These are phyloP conservation scores for Ambastaia sidthimunki DNA, from an alignment of 2,797 vertebrate species.

Conservation along the genomic window DNA sequence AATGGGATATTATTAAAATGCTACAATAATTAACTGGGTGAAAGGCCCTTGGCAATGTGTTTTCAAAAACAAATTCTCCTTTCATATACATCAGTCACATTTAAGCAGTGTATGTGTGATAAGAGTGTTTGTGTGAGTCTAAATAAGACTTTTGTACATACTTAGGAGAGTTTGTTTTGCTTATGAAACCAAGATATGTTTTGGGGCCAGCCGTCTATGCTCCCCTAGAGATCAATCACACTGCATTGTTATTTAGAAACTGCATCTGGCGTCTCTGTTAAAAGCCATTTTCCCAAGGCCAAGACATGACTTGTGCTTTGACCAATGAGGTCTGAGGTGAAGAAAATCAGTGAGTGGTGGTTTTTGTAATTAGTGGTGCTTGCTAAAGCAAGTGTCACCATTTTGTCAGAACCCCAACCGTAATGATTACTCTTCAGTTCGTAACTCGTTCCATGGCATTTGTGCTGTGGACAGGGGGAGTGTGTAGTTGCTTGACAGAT, in stretches of 20 bases:
- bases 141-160: constrained; percentile 2
- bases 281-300: constrained; percentile 49
- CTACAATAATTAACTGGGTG: background rate
- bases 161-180: constrained; percentile 38
- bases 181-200: constrained; percentile 29
- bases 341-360: background rate
- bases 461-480: background rate
- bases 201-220: constrained; percentile 39
- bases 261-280: constrained; percentile 45
- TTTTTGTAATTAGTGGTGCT: background rate
- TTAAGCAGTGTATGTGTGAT: constrained; percentile 13
- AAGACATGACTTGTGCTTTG: constrained; percentile 46
- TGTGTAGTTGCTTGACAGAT: too few relatives aligned
- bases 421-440: background rate
- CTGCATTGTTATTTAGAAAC: constrained; percentile 47
- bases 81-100: background rate
- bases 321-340: background rate
- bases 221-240: constrained; percentile 52
- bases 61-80: background rate
- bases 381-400: background rate
- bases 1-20: background rate
- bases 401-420: too few relatives aligned
- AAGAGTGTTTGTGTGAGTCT: constrained; percentile 11
- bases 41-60: too few relatives aligned
- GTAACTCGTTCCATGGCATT: background rate